Evolutionary conservation across 2,797 vertebrate genomes (phyloP).

Genomic region (Spinus olivaceus): DNA sequence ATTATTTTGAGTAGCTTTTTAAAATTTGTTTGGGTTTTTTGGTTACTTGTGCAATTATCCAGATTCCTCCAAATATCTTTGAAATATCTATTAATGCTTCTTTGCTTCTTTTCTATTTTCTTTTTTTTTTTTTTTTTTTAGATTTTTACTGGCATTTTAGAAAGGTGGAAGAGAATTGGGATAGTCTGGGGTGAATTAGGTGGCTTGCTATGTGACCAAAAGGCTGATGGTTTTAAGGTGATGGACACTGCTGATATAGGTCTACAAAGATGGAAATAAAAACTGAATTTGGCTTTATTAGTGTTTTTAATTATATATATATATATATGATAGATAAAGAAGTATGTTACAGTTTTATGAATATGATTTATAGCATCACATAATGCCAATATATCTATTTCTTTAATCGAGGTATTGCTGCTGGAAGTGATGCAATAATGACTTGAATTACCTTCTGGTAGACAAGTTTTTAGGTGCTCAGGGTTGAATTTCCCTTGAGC

Average conservation of each 20-base stretch:
- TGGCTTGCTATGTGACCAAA: not conserved
- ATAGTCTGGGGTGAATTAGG: not conserved
- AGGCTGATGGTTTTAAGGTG: not conserved
- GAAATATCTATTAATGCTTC: not conserved
- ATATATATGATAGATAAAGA: not conserved
- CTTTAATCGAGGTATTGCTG: not conserved
- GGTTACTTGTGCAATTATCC: not conserved
- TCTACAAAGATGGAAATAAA: not conserved
- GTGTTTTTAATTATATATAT: not conserved
- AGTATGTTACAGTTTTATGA: not conserved
- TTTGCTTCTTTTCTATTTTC: no score
- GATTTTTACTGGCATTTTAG: not conserved
- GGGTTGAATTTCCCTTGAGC: not conserved
- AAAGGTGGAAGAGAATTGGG: not conserved
- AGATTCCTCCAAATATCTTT: not conserved
- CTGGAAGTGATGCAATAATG: not conserved
- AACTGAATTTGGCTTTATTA: not conserved
- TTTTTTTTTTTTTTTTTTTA: not conserved
- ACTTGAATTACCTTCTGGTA: not conserved
- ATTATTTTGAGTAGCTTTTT: not conserved
- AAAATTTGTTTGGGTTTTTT: not conserved
- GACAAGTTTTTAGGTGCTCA: not conserved
- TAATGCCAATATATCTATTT: not conserved
- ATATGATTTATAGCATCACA: not conserved
- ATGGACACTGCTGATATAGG: not conserved